Evolutionary conservation across 1,140 invertebrate genomes (phyloP), one percentile per base, ranked within the genome.

Genomic region (Drosophila erecta): DNA sequence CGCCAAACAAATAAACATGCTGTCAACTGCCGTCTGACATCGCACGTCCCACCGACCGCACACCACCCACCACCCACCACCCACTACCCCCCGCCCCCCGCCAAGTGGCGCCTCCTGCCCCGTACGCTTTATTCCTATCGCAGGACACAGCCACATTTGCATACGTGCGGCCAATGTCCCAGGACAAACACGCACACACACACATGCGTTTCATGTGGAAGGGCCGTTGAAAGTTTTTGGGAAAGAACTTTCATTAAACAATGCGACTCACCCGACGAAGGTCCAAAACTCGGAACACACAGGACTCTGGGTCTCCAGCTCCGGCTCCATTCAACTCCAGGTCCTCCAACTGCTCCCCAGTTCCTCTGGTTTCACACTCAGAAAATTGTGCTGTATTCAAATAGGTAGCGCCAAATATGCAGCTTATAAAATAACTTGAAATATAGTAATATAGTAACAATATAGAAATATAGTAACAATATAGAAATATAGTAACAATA

Each of bases 211-310:
- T 49, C 44, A 55, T 69, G 50, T 17, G 64, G 27, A 70, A 57
- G 67, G 43, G 35, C 66, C 64, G 64, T 49, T 57, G 71, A 87
- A 87, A 87, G 83, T 83, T 89, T 89, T 87, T 76, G 70, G 77
- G 76, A 89, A 89, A 89, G 84, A 89, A 89, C 83, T 87, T 87
- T 87, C 83, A 87, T 87, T 87, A 87, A 87, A 87, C 83, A 87
- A 87, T 89, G 83, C 83, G 84, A 79, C 79, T 57, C 71, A 69
- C 70, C 65, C 77, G 58, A 64, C 77, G 58, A 66, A 54, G 60
- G 70, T 65, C 72, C 59, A 67, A 67, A 67, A 50, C 46, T 51
- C 30, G 40, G 27, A 22, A 30, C 17, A n/a, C 24, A 30, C 27
- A 58, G 59, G 35, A 66, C 57, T 46, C 24, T 14, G 0, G 58